A percentile compares a stretch with the other conserved stretches of the same genome.
These are phyloP conservation scores for Nasonovia ribisnigri DNA, from an alignment of 2,888 invertebrate genomes.

Conservation along the genomic window DNA sequence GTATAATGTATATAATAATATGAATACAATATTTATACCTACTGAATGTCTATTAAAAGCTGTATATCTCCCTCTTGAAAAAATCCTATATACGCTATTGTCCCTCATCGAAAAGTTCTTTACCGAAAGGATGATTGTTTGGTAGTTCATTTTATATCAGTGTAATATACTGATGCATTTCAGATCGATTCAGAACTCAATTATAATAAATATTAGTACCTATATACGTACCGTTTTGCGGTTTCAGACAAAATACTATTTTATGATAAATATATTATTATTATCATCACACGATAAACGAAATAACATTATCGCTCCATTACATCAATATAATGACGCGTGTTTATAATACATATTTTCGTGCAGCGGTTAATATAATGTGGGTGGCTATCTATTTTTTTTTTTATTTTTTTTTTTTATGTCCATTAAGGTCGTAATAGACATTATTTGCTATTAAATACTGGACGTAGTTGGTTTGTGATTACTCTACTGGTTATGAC, in stretches of 20 bases:
- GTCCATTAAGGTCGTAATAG: background rate
- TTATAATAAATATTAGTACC: background rate
- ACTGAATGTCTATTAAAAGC: no score
- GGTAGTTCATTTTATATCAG: background rate
- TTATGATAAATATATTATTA: background rate
- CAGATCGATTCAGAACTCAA: background rate
- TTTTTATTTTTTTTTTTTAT: background rate
- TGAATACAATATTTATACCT: no score
- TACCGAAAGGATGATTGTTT: background rate
- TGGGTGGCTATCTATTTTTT: constrained; percentile 12
- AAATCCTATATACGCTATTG: no score
- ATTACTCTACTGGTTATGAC: constrained; percentile 22
- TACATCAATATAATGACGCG: background rate
- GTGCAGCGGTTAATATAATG: background rate
- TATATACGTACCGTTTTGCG: background rate
- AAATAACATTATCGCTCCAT: background rate
- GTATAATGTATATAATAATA: no score
- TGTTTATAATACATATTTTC: background rate
- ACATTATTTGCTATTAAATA: constrained; percentile 5
- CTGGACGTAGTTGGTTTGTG: constrained; percentile 1
- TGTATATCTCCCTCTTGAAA: no score
- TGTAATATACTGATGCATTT: background rate
- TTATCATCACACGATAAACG: background rate
- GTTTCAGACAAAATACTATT: background rate
- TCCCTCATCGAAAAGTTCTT: no score